Conservation (phyloP, 2,797 vertebrate genomes). For the Linurgus olivaceus region DNA sequence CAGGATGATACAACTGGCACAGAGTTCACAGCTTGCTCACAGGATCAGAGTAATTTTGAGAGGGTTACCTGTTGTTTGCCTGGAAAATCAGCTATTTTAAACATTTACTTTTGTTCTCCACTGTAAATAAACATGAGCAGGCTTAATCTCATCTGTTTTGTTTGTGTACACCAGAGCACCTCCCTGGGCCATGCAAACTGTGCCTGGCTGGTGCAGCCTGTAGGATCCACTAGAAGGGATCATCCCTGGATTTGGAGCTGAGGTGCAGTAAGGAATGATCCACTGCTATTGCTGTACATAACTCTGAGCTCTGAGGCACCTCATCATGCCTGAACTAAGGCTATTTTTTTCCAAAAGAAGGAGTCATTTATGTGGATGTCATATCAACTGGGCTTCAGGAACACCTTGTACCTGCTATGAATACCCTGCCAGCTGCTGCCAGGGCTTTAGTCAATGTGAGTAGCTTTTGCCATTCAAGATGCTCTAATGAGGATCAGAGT, state of each 20-base stretch:
- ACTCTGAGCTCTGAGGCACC: background rate
- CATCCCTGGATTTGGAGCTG: background rate
- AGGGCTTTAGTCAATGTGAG: background rate
- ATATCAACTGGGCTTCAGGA: background rate
- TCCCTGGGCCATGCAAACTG: background rate
- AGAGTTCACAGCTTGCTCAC: background rate
- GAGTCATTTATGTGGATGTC: background rate
- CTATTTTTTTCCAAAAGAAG: background rate
- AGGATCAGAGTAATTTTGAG: background rate
- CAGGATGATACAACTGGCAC: background rate
- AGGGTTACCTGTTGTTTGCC: background rate
- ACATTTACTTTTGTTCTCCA: background rate
- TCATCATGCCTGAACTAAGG: background rate
- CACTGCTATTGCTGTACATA: background rate
- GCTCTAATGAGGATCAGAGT: background rate
- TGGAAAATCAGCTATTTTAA: slow-evolving; percentile 18
- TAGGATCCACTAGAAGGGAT: background rate
- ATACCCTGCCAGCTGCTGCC: background rate
- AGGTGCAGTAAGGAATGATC: background rate
- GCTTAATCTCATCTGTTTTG: background rate
- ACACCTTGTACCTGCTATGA: background rate
- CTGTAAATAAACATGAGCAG: slow-evolving; percentile 12
- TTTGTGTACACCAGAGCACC: background rate
- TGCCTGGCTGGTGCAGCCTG: background rate
- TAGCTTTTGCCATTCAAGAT: background rate